phyloP scores from a whole-genome alignment of 2,113 vertebrate species.

The Chloroceryle aenea region DNA sequence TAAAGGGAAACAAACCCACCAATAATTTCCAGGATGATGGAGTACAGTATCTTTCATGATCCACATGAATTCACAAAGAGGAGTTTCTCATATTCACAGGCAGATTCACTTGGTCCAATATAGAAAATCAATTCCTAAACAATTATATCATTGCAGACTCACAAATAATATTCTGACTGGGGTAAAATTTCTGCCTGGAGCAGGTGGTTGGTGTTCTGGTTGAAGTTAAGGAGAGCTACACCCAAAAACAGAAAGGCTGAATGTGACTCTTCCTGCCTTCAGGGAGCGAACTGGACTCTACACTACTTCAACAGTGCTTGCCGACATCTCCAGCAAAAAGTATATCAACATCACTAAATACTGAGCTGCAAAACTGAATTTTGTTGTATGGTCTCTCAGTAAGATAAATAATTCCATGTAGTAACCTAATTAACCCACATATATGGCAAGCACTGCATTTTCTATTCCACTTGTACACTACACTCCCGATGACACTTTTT shows the following conservation, averaged over 20 bases:
- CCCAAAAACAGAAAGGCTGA: neutral
- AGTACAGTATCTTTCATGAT: fast-evolving
- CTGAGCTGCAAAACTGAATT: neutral
- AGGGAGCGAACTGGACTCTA: neutral
- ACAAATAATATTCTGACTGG: neutral
- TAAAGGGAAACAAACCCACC: neutral
- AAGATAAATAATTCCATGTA: neutral
- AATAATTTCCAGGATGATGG: neutral
- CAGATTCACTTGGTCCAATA: neutral
- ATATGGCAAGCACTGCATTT: neutral
- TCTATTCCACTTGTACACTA: neutral
- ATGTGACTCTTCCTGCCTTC: neutral
- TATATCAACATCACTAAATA: neutral
- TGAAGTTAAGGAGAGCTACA: neutral
- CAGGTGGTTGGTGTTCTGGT: neutral
- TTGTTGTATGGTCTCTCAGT: neutral
- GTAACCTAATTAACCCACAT: neutral
- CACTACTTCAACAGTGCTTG: neutral
- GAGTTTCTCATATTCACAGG: neutral
- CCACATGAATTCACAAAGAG: neutral
- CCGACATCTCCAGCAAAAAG: neutral
- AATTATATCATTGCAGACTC: neutral
- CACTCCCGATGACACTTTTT: neutral
- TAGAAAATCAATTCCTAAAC: neutral
- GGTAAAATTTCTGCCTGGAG: neutral